Base-by-base conservation (phyloP, 2,888 invertebrate species). In the Bhutanitis thaidina region DNA sequence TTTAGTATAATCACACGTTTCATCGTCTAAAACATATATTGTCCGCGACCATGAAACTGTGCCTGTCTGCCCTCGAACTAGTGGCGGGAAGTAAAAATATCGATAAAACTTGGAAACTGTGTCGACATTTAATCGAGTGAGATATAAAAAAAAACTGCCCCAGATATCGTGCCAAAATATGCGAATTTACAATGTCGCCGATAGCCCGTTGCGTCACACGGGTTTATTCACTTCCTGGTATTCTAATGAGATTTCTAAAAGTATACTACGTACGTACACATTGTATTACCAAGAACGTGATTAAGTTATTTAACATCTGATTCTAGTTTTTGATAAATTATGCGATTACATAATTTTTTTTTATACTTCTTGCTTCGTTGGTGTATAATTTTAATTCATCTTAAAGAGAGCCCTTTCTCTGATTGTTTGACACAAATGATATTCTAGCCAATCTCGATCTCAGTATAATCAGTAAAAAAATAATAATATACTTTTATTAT, bases 11-110 rank as follows among this genome's bases (percentile, higher is more conserved):
- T 51, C 36, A 39, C 48, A 40, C 47, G 54, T 58, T 57, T 65
- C 65, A 67, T 67, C 67, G 65, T 57, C 52, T 52, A 58, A 57
- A 64, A 62, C 55, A 54, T 52, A 51, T 53, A 60, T 30, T 30
- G 41, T 57, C 49, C 54, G 50, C 60, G 65, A 47, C 66, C 66
- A 61, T 69, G 68, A 69, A 53, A 54, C 49, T 53, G 65, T 61
- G 64, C 58, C 54, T 54, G 61, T 59, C 61, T 67, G 68, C 54
- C 77, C 77, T 77, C 77, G 76, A 75, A 72, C 71, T 69, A 77
- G 71, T 67, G 71, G 59, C 57, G 64, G 50, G 55, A 29, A 10
- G 46, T 52, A 40, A 47, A 44, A 50, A 46, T 50, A 57, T 57
- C 56, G 57, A 58, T 57, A 57, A 52, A 34, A 49, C 44, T 46